Conservation (phyloP, 2,797 vertebrate genomes). For the Leontocebus nigricollis region DNA sequence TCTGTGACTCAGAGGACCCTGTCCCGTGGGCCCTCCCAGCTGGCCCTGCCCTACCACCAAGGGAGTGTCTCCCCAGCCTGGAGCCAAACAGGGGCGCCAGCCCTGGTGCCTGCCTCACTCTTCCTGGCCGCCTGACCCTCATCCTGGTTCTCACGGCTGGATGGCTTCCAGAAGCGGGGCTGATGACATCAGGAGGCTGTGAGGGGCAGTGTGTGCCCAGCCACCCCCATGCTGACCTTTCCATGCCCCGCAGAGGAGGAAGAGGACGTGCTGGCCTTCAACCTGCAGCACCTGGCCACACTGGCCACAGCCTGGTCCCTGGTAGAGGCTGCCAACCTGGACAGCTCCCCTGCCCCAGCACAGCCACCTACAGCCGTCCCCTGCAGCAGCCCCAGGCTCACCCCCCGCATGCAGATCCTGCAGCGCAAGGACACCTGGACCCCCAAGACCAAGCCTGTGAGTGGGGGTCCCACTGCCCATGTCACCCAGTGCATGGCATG, state of each 20-base stretch:
- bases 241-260: slow-evolving; percentile 82
- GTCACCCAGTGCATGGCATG: fast-evolving
- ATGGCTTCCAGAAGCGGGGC: background rate
- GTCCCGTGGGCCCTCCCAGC: background rate
- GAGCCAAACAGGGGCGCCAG: too few relatives aligned
- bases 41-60: background rate
- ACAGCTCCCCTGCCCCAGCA: slow-evolving; percentile 61
- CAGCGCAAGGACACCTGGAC: slow-evolving; percentile 95
- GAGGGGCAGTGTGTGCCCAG: background rate
- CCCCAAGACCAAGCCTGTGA: slow-evolving; percentile 95
- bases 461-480: slow-evolving; percentile 20
- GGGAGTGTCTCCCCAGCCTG: too few relatives aligned
- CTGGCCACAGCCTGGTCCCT: slow-evolving; percentile 94
- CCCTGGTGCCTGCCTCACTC: fast-evolving
- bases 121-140: background rate
- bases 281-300: slow-evolving; percentile 94
- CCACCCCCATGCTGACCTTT: fast-evolving
- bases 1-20: background rate
- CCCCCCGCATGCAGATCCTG: slow-evolving; percentile 89
- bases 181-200: fast-evolving
- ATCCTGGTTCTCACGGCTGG: background rate
- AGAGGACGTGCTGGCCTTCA: slow-evolving; percentile 91
- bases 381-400: slow-evolving; percentile 53
- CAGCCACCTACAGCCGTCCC: slow-evolving; percentile 78
- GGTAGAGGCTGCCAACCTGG: slow-evolving; percentile 87